These are phyloP conservation scores for Oreocharis arfaki DNA, from an alignment of 2,113 vertebrate species.

Conservation along the genomic window DNA sequence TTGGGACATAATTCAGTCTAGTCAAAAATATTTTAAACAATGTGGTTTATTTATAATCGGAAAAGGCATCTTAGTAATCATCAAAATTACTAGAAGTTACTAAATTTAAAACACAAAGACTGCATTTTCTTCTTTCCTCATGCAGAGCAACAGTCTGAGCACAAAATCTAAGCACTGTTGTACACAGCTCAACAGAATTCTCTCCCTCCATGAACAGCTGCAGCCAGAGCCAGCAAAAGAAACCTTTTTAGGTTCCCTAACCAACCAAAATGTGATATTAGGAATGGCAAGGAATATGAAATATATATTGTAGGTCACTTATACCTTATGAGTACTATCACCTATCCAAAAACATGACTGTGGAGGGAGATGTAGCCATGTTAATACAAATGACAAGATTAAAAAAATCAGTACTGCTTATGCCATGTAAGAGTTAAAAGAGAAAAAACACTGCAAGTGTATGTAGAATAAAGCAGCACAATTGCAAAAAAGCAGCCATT, in stretches of 20 bases:
- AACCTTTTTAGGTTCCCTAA: background rate
- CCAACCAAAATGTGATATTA: background rate
- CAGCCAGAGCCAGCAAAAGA: background rate
- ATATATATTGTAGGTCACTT: background rate
- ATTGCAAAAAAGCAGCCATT: background rate
- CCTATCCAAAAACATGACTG: background rate
- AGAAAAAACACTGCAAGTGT: background rate
- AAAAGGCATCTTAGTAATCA: conserved; percentile 35
- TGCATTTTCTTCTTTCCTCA: conserved; percentile 16
- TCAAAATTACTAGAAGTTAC: conserved; percentile 32
- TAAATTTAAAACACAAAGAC: conserved; percentile 25
- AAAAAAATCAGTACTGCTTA: background rate
- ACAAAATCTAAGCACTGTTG: background rate
- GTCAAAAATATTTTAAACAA: conserved; percentile 56
- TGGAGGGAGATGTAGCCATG: background rate
- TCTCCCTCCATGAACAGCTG: background rate
- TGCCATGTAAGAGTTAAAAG: background rate
- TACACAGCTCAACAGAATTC: background rate
- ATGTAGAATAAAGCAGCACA: background rate
- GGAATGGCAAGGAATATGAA: background rate
- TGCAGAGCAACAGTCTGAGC: background rate
- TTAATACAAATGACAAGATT: background rate
- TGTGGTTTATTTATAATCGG: conserved; percentile 33
- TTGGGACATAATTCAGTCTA: conserved; percentile 26
- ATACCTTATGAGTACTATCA: background rate